Conservation (phyloP, 1,140 invertebrate genomes). For the Drosophila ananassae region DNA sequence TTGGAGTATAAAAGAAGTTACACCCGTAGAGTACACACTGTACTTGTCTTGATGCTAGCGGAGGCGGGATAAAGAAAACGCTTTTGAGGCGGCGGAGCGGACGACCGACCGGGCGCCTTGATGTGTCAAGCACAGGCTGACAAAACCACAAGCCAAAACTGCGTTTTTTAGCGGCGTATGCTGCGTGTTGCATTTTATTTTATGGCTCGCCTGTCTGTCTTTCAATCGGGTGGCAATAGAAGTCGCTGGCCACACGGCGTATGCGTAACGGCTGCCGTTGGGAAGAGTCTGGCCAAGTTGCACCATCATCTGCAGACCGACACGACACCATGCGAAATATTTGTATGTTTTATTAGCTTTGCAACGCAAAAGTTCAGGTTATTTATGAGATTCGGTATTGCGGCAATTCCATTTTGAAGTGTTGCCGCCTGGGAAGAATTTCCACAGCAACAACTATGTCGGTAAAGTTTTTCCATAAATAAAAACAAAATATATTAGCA, state of each 20-base stretch:
- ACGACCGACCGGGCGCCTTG: conserved; percentile 53
- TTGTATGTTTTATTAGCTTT: conserved; percentile 37
- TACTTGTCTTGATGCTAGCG: conserved; percentile 10
- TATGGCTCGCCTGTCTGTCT: conserved; percentile 48
- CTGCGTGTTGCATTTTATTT: conserved; percentile 62
- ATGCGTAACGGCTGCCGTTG: conserved; percentile 46
- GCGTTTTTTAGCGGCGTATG: conserved; percentile 38
- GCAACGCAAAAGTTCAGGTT: conserved; percentile 45
- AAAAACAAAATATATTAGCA: not conserved
- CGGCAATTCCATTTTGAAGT: conserved; percentile 15
- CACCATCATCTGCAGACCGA: conserved; percentile 30
- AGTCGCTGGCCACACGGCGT: conserved; percentile 45
- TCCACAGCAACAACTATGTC: conserved; percentile 6
- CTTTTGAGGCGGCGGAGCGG: conserved; percentile 12
- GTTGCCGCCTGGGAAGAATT: conserved; percentile 40
- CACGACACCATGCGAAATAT: conserved; percentile 45
- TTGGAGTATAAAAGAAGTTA: not conserved
- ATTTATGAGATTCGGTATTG: conserved; percentile 43
- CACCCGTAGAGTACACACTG: not conserved
- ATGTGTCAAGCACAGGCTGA: conserved; percentile 60
- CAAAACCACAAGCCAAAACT: conserved; percentile 56
- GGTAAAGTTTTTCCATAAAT: too few relatives aligned
- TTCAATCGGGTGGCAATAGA: conserved; percentile 23
- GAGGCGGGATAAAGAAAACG: conserved; percentile 18
- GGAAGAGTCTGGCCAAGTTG: conserved; percentile 39